These are phyloP conservation scores for Callocephalon fimbriatum DNA, from an alignment of 2,113 vertebrate genomes.

Conservation along the genomic window DNA sequence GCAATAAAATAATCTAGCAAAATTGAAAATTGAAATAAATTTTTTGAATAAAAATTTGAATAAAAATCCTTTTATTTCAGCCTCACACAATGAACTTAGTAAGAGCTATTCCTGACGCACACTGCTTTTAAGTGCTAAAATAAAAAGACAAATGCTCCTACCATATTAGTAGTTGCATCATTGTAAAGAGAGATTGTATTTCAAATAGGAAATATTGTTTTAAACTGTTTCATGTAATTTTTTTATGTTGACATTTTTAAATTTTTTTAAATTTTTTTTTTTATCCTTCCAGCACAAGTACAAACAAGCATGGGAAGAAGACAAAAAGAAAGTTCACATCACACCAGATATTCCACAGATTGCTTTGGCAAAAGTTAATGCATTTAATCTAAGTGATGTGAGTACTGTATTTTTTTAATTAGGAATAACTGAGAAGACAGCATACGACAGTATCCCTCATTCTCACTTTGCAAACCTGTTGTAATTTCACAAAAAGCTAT, in stretches of 20 bases:
- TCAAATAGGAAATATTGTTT: neutral
- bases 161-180: neutral
- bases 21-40: neutral
- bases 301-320: constrained; percentile 91
- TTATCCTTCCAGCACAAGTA: constrained; percentile 83
- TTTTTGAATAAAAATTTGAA: neutral
- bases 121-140: neutral
- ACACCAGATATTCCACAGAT: constrained; percentile 92
- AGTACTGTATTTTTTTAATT: constrained; percentile 7
- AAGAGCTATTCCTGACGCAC: neutral
- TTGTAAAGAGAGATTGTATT: neutral
- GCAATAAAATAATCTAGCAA: neutral
- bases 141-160: neutral
- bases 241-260: neutral
- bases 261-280: neutral
- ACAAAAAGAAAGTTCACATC: constrained; percentile 89
- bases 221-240: neutral
- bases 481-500: neutral
- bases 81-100: neutral
- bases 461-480: neutral
- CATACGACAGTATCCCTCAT: neutral
- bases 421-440: neutral
- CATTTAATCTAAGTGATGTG: constrained; percentile 91
- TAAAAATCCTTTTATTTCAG: neutral
- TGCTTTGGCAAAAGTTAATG: constrained; percentile 89